These are phyloP conservation scores for Brachionus asplanchnoidis DNA, from an alignment of 1,140 invertebrate genomes.

Conservation along the genomic window DNA sequence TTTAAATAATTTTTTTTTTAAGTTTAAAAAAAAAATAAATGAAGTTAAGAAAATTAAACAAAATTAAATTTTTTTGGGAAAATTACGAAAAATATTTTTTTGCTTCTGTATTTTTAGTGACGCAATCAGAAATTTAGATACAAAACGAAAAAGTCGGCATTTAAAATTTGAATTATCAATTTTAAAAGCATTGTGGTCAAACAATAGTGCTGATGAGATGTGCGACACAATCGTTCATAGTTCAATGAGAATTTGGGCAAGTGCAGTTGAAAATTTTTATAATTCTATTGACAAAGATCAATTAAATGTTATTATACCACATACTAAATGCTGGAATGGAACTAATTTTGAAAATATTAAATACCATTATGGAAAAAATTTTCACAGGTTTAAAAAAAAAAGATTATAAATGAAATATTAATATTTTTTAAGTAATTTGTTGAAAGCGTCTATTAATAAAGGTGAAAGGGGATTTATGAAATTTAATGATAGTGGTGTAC, in stretches of 20 bases:
- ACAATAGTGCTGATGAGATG: background rate
- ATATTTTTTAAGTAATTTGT: constrained; percentile 46
- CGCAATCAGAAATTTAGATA: no score
- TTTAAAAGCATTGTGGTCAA: constrained; percentile 37
- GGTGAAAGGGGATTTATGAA: constrained; percentile 52
- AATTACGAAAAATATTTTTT: no score
- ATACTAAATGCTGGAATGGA: constrained; percentile 34
- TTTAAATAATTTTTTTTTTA: no score
- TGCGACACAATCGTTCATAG: constrained; percentile 36
- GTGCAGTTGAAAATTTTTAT: constrained; percentile 30
- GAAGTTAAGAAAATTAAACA: no score
- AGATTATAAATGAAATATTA: background rate
- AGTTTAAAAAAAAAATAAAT: no score
- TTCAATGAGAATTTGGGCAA: constrained; percentile 33
- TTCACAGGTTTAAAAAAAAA: constrained; percentile 59
- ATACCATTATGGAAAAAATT: constrained; percentile 62
- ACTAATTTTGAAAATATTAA: background rate
- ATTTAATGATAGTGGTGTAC: constrained; percentile 80
- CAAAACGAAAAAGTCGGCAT: no score
- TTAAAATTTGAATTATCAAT: background rate
- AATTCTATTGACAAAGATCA: background rate
- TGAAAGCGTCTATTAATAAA: constrained; percentile 46
- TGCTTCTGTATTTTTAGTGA: no score
- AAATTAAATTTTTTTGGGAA: no score
- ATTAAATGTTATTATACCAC: constrained; percentile 27